phyloP scores from a whole-genome alignment of 2,888 invertebrate species.

The Amphipoea oculea region DNA sequence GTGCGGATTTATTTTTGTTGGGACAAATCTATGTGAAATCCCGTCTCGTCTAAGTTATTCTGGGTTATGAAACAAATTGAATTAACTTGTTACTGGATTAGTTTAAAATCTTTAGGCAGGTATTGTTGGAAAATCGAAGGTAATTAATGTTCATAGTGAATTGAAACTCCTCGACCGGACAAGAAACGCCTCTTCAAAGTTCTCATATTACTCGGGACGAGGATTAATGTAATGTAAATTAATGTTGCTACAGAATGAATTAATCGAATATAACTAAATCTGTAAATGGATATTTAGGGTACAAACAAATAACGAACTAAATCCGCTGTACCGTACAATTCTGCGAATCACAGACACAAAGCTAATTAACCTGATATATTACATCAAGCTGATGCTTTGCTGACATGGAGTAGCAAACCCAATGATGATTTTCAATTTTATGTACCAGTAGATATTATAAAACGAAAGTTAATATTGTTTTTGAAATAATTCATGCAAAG shows the following conservation, averaged over 20 bases:
- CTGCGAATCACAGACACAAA: conserved; percentile 18
- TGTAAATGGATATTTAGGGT: conserved; percentile 12
- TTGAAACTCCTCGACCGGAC: not conserved
- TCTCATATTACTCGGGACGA: not conserved
- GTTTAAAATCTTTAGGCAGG: not conserved
- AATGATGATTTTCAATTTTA: conserved; percentile 28
- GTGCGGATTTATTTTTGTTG: not conserved
- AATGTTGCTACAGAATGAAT: conserved; percentile 12
- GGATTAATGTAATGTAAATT: not conserved
- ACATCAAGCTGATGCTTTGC: conserved; percentile 37
- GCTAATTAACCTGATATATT: conserved; percentile 42
- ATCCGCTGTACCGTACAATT: conserved; percentile 15
- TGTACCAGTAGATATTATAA: conserved; percentile 25
- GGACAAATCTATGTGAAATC: not conserved
- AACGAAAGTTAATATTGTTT: conserved; percentile 62
- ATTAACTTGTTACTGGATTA: not conserved
- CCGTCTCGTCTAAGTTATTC: not conserved
- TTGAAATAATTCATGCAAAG: conserved; percentile 77
- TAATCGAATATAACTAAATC: conserved; percentile 4
- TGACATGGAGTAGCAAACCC: conserved; percentile 33
- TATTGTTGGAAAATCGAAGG: not conserved
- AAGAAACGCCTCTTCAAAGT: conserved; percentile 11
- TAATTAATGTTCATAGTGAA: not conserved
- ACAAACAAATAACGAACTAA: conserved; percentile 36
- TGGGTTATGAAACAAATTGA: not conserved